Evolutionary conservation across 2,888 invertebrate species (phyloP).

Genomic region (Petrophora chlorosata): DNA sequence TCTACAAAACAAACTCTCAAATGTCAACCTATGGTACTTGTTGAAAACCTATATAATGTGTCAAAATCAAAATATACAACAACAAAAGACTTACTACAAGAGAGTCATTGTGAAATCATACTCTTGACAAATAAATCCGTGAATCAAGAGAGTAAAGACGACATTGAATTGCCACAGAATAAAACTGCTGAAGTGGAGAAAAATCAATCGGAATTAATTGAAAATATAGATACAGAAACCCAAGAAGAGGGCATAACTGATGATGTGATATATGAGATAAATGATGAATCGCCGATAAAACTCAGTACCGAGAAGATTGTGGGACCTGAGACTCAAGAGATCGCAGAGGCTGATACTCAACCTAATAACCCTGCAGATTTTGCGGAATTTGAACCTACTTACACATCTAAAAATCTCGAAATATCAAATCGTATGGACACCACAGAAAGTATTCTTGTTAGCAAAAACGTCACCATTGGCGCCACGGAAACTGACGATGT

Average conservation of each 20-base stretch:
- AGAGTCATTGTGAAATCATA: conserved; percentile 25
- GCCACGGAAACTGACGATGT: not conserved
- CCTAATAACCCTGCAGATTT: conserved; percentile 48
- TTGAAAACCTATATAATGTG: conserved; percentile 18
- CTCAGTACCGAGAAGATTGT: conserved; percentile 42
- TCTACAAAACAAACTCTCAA: conserved; percentile 51
- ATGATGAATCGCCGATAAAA: conserved; percentile 40
- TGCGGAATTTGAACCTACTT: conserved; percentile 23
- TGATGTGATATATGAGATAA: too few species aligned
- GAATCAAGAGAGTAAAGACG: conserved; percentile 52
- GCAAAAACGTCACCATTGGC: not conserved
- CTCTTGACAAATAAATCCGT: conserved; percentile 10
- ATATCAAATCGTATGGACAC: not conserved
- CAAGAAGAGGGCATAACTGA: conserved; percentile 40
- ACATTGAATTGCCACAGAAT: conserved; percentile 61
- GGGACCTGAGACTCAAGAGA: conserved; percentile 56
- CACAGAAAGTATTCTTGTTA: not conserved
- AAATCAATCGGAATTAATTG: conserved; percentile 51
- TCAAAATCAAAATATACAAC: conserved; percentile 5
- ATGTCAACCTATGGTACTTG: conserved; percentile 43
- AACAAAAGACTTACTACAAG: conserved; percentile 43
- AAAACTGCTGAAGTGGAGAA: conserved; percentile 53
- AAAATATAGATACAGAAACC: conserved; percentile 66
- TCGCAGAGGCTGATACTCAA: conserved; percentile 69
- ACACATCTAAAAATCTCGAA: not conserved